Evolutionary conservation across 1,140 invertebrate genomes (phyloP).

Genomic region (Solenopsis invicta): DNA sequence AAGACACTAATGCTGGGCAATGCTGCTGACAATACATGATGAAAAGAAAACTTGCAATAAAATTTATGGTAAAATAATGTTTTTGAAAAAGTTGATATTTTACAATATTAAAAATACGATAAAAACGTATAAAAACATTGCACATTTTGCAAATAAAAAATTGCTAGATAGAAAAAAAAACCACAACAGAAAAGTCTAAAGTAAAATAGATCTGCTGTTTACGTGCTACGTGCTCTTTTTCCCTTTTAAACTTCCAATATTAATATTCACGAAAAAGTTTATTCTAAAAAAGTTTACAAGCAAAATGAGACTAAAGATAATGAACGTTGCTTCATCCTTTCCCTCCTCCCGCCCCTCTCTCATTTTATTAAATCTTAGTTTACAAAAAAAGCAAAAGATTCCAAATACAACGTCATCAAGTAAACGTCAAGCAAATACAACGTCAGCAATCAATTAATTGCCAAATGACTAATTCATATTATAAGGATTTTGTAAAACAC

Average conservation of each 20-base stretch:
- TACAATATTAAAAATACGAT: not conserved
- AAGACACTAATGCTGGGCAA: not conserved
- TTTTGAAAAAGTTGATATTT: constrained; percentile 14
- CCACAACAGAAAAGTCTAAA: not conserved
- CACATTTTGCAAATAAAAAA: not conserved
- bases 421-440: no score
- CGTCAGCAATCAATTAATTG: constrained; percentile 3
- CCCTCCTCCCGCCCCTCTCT: not conserved
- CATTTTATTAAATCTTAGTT: not conserved
- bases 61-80: not conserved
- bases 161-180: not conserved
- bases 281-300: not conserved
- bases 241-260: not conserved
- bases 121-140: not conserved
- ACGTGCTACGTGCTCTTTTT: not conserved
- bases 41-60: not conserved
- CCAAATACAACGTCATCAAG: not conserved
- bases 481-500: not conserved
- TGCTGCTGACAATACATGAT: not conserved
- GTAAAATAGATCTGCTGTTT: not conserved
- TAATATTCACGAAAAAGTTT: not conserved
- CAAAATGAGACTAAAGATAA: not conserved
- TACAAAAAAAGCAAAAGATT: not conserved
- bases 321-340: not conserved
- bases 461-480: not conserved